Percentiles rank a stretch among this genome's conserved stretches.
Conservation (phyloP, 2,888 invertebrate species). For the Sinotaia quadrata region DNA sequence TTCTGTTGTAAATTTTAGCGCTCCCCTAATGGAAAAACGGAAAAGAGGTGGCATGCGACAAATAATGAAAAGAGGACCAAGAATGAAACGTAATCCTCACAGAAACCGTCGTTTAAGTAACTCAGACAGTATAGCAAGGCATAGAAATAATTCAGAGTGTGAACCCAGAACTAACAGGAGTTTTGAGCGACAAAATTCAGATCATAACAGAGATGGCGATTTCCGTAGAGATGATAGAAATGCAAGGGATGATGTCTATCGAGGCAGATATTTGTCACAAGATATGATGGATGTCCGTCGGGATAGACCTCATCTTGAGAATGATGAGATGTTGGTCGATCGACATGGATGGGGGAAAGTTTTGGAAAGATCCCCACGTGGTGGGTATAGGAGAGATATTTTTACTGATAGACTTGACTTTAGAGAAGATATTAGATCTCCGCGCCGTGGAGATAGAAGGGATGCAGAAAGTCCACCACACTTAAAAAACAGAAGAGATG, state of each 20-base stretch:
- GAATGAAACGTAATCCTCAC: conserved; percentile 23
- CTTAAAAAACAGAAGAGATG: not conserved
- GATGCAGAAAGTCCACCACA: not conserved
- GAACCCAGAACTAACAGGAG: not conserved
- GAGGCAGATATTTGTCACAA: not conserved
- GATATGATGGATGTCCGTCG: conserved; percentile 29
- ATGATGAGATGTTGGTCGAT: conserved; percentile 23
- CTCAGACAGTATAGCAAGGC: not conserved
- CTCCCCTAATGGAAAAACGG: not conserved
- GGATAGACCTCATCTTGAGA: conserved; percentile 30
- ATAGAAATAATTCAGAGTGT: conserved; percentile 2
- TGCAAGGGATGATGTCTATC: not conserved
- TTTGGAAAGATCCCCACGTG: conserved; percentile 1
- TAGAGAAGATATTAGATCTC: not conserved
- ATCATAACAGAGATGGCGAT: conserved; percentile 10
- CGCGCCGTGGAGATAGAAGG: not conserved
- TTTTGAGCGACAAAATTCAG: conserved; percentile 2
- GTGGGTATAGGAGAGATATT: not conserved
- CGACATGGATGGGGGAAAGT: conserved; percentile 7
- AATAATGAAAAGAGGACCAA: conserved; percentile 21
- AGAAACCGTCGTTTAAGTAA: not conserved
- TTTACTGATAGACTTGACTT: not conserved
- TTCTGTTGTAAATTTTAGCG: conserved; percentile 24
- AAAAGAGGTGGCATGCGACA: conserved; percentile 19
- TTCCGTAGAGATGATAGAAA: not conserved